These are phyloP conservation scores for Zaprionus ornatus DNA, from an alignment of 1,140 invertebrate genomes.

Conservation along the genomic window DNA sequence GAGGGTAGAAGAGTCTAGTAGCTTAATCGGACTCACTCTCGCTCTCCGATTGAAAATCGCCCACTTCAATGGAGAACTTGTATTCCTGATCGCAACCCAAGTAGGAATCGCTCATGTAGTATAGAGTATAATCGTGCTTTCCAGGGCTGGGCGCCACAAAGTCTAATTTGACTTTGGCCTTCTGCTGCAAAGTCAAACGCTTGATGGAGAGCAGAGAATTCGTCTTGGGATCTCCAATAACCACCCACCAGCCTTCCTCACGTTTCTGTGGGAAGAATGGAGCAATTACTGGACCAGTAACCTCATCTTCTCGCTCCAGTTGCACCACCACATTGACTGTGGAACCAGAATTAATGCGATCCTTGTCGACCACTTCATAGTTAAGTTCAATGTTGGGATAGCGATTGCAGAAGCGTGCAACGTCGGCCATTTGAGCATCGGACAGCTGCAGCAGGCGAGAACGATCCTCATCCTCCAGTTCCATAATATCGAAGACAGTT, in stretches of 20 bases:
- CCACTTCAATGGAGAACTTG: constrained; percentile 92
- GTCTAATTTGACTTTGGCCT: constrained; percentile 97
- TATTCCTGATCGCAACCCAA: constrained; percentile 99
- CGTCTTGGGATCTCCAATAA: constrained; percentile 97
- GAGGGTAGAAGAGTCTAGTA: neutral
- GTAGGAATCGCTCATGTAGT: constrained; percentile 99
- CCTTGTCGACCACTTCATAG: constrained; percentile 95
- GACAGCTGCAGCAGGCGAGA: constrained; percentile 93
- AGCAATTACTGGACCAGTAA: constrained; percentile 98
- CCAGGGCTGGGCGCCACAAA: constrained; percentile 95
- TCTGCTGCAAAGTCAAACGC: constrained; percentile 95
- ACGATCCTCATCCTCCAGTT: constrained; percentile 97
- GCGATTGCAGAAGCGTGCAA: constrained; percentile 98
- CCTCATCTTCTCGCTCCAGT: constrained; percentile 98
- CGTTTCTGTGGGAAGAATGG: constrained; percentile 99
- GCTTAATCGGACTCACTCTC: constrained; percentile 86
- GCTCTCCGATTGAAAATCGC: constrained; percentile 87
- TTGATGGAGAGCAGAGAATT: constrained; percentile 99
- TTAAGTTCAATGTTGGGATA: constrained; percentile 99
- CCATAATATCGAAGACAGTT: constrained; percentile 99
- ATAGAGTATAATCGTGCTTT: constrained; percentile 96
- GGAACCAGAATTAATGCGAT: constrained; percentile 90
- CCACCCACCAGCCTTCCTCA: constrained; percentile 99
- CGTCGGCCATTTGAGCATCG: constrained; percentile 96
- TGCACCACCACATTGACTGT: constrained; percentile 95